These are phyloP conservation scores for Lemur catta DNA, from an alignment of 2,797 vertebrate genomes.

Conservation along the genomic window DNA sequence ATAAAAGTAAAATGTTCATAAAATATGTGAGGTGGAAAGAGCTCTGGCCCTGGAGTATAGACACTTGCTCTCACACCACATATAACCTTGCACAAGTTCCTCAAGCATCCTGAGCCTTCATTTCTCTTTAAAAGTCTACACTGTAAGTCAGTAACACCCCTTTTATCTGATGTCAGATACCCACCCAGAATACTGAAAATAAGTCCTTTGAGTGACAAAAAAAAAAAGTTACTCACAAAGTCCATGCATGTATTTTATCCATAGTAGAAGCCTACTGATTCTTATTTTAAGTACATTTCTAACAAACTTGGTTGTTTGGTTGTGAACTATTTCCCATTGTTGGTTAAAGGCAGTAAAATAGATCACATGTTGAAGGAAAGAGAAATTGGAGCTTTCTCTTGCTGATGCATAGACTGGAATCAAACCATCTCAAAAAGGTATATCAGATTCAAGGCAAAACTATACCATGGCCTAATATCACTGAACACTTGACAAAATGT, in stretches of 20 bases:
- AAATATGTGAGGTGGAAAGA: not conserved
- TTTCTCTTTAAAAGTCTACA: not conserved
- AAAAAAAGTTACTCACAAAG: not conserved
- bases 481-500: not conserved
- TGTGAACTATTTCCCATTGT: not conserved
- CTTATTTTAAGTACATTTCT: conserved; percentile 14
- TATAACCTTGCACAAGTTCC: not conserved
- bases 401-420: not conserved
- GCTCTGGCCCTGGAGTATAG: not conserved
- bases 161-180: not conserved
- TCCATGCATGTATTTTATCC: not conserved
- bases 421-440: not conserved
- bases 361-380: not conserved
- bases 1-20: not conserved
- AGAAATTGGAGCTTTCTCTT: not conserved
- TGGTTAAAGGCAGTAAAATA: conserved; percentile 7
- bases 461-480: not conserved
- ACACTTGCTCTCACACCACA: not conserved
- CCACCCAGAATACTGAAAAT: not conserved
- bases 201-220: not conserved
- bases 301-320: not conserved
- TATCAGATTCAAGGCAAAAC: not conserved
- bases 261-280: not conserved
- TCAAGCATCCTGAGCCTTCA: not conserved
- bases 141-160: not conserved